Evolutionary conservation across 2,888 invertebrate genomes (phyloP).

Genomic region (Xestia ashworthii): DNA sequence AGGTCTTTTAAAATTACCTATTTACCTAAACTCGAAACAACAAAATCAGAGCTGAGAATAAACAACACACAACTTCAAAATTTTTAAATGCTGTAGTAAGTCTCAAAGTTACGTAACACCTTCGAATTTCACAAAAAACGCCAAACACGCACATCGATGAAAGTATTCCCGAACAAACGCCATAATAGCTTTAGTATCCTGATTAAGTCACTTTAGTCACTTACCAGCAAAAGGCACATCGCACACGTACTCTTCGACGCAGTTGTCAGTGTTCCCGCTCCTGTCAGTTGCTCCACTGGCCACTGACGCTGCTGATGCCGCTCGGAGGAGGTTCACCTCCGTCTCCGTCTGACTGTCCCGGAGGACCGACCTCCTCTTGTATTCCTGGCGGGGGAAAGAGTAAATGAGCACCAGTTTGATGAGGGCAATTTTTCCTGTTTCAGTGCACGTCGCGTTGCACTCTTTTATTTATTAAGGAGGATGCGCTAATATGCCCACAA

Average conservation of each 20-base stretch:
- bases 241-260: conserved; percentile 95
- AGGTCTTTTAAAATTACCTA: too few species aligned
- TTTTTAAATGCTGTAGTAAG: too few species aligned
- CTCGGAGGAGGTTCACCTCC: conserved; percentile 94
- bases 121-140: neutral
- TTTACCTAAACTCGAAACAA: too few species aligned
- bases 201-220: conserved; percentile 71
- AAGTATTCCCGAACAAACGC: neutral
- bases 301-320: conserved; percentile 94
- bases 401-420: neutral
- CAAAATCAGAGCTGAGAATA: neutral
- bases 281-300: conserved; percentile 94
- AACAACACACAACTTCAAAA: neutral
- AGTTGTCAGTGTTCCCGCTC: conserved; percentile 95
- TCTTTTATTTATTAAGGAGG: too few species aligned
- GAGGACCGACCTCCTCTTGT: conserved; percentile 93
- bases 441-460: neutral
- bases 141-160: neutral
- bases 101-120: neutral
- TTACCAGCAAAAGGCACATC: conserved; percentile 97
- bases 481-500: too few species aligned
- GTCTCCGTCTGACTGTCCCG: conserved; percentile 97
- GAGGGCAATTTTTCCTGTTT: neutral
- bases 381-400: conserved; percentile 91
- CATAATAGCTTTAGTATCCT: too few species aligned